Conservation (phyloP, 2,888 invertebrate species). For the Junonia oenone region DNA sequence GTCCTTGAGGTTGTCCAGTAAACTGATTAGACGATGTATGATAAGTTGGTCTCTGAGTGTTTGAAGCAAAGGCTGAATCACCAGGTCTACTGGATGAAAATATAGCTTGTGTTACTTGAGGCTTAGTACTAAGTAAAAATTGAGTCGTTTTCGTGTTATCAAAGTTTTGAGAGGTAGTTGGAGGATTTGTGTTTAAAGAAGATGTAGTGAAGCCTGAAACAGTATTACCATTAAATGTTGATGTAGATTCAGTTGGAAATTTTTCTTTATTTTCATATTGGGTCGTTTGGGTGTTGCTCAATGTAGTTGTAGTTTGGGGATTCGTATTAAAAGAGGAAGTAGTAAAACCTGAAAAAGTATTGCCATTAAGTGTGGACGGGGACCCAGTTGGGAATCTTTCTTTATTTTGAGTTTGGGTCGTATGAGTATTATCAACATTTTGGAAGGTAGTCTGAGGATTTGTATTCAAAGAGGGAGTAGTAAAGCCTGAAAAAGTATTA, state of each 20-base stretch:
- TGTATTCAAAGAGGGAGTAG: neutral
- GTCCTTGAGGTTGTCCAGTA: constrained; percentile 38
- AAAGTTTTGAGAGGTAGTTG: neutral
- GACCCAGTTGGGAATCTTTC: neutral
- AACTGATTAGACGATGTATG: constrained; percentile 28
- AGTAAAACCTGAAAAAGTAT: neutral
- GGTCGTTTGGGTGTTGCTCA: neutral
- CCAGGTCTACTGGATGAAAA: constrained; percentile 19
- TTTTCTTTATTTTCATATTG: neutral
- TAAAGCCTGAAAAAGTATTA: neutral
- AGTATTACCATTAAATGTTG: neutral
- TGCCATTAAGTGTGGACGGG: neutral
- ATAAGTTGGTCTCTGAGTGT: constrained; percentile 36
- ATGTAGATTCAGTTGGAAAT: neutral
- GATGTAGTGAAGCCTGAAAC: neutral
- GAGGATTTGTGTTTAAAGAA: neutral
- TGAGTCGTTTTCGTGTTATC: neutral
- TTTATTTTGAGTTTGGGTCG: neutral
- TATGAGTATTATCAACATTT: neutral
- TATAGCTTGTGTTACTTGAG: constrained; percentile 1
- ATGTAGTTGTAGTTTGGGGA: neutral
- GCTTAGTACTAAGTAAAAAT: neutral
- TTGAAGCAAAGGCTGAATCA: constrained; percentile 33
- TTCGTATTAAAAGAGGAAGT: neutral
- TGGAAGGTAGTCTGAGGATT: neutral